A percentile compares a stretch with the other conserved stretches of the same genome.
Conservation (phyloP, 2,797 vertebrate species). For the Kryptopterus vitreolus region DNA sequence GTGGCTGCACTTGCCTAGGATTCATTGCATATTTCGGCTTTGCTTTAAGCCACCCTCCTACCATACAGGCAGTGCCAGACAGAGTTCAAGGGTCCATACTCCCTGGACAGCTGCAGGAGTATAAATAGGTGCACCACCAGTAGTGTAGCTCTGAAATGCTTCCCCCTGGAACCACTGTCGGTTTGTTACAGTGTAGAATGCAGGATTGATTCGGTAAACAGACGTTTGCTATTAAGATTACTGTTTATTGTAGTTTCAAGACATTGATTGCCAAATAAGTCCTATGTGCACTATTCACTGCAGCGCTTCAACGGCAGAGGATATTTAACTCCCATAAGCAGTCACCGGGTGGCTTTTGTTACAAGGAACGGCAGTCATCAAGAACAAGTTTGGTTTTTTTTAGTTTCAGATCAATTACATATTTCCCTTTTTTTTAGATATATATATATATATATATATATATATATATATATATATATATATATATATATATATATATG, state of each 20-base stretch:
- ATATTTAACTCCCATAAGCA: background rate
- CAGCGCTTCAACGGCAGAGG: background rate
- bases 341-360: too few species aligned
- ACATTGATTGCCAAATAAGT: background rate
- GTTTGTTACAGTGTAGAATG: background rate
- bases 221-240: background rate
- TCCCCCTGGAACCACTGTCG: conserved; percentile 43
- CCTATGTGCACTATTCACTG: background rate
- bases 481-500: too few species aligned
- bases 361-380: background rate
- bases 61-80: conserved; percentile 40
- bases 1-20: conserved; percentile 50
- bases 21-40: conserved; percentile 51
- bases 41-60: conserved; percentile 27
- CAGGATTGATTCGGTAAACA: conserved; percentile 18
- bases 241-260: conserved; percentile 2
- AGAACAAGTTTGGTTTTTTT: background rate
- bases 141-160: conserved; percentile 54
- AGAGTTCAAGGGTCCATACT: conserved; percentile 36
- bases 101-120: conserved; percentile 68
- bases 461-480: too few species aligned
- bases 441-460: too few species aligned
- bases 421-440: too few species aligned
- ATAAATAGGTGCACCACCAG: conserved; percentile 67
- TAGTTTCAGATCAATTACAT: background rate